Percentiles rank a stretch among this genome's conserved stretches.
phyloP scores from a whole-genome alignment of 2,888 invertebrate genomes.

The Meta bourneti region DNA sequence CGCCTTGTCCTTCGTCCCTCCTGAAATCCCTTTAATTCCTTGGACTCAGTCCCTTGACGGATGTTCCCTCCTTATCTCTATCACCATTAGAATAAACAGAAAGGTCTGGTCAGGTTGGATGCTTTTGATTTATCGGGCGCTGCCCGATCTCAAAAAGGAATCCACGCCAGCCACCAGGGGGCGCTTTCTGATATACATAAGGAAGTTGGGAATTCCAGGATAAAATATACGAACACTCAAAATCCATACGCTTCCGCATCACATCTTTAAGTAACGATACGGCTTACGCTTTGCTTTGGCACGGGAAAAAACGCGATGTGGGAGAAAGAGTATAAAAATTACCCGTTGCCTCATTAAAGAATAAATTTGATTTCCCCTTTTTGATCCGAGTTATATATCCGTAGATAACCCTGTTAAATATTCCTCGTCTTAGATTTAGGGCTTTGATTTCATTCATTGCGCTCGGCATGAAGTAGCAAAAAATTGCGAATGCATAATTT shows the following conservation, averaged over 20 bases:
- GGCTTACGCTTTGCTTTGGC: background rate
- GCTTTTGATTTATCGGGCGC: slow-evolving; percentile 40
- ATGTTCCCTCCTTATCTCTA: slow-evolving; percentile 15
- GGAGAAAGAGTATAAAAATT: slow-evolving; percentile 15
- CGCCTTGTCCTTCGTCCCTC: slow-evolving; percentile 17
- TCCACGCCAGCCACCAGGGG: slow-evolving; percentile 1
- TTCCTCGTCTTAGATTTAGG: slow-evolving; percentile 30
- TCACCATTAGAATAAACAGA: slow-evolving; percentile 63
- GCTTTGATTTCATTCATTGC: slow-evolving; percentile 41
- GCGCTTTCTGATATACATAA: background rate
- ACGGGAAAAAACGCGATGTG: slow-evolving; percentile 3
- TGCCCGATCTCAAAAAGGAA: slow-evolving; percentile 27
- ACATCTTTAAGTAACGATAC: background rate
- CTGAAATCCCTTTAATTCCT: slow-evolving; percentile 33
- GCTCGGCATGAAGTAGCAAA: slow-evolving; percentile 6
- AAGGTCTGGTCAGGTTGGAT: background rate
- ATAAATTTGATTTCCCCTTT: slow-evolving; percentile 44
- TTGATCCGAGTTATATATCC: slow-evolving; percentile 42
- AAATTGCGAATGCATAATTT: slow-evolving; percentile 59
- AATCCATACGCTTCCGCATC: slow-evolving; percentile 50
- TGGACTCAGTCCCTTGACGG: slow-evolving; percentile 39
- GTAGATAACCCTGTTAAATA: slow-evolving; percentile 44
- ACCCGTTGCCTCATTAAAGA: slow-evolving; percentile 33
- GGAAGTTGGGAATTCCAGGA: background rate
- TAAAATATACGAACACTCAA: slow-evolving; percentile 16